Conservation (phyloP, 2,113 vertebrate genomes). For the Gopherus evgoodei region DNA sequence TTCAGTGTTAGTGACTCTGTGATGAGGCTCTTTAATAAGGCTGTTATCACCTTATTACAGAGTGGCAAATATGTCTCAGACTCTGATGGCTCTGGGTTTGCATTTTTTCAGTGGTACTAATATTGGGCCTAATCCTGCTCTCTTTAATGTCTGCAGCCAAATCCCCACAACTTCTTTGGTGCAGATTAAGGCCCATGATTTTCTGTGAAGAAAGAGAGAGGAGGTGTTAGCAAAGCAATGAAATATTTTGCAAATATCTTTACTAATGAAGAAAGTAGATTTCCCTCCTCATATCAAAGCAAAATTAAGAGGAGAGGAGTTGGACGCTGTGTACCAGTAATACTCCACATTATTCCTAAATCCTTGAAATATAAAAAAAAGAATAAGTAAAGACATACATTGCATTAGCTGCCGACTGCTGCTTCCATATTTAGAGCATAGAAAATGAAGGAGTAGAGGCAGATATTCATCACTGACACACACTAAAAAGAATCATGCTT, state of each 20-base stretch:
- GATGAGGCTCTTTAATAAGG: background rate
- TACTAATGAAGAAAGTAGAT: background rate
- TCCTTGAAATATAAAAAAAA: background rate
- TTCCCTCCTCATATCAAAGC: background rate
- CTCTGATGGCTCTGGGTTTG: background rate
- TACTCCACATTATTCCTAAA: background rate
- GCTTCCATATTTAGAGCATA: background rate
- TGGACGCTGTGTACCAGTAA: background rate
- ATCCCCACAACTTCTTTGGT: background rate
- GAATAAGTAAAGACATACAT: fast-evolving
- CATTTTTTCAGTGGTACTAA: background rate
- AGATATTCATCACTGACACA: background rate
- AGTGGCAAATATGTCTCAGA: background rate
- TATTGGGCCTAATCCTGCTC: background rate
- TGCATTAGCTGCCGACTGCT: background rate
- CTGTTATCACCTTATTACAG: background rate
- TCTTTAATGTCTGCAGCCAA: background rate
- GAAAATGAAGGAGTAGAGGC: background rate
- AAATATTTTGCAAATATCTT: background rate
- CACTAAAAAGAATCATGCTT: background rate
- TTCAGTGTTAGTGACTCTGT: too few relatives aligned
- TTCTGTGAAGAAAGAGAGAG: background rate
- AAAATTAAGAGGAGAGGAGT: background rate
- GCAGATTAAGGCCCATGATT: background rate
- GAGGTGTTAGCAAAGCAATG: background rate